phyloP scores from a whole-genome alignment of 2,113 vertebrate species.

The Merops nubicus region DNA sequence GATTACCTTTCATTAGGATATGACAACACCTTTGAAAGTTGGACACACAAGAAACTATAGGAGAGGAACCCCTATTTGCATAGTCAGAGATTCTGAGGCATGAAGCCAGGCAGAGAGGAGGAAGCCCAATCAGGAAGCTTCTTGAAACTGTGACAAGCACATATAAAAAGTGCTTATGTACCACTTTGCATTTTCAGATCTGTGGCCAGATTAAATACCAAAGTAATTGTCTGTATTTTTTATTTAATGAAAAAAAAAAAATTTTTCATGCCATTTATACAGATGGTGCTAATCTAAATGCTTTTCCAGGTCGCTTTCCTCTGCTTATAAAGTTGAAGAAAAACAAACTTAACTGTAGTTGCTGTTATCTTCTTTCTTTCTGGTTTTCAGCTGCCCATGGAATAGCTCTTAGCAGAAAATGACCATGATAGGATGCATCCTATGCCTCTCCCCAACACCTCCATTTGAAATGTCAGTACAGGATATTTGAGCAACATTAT shows the following conservation, averaged over 20 bases:
- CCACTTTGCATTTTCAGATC: not conserved
- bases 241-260: not conserved
- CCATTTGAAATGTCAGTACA: not conserved
- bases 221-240: not conserved
- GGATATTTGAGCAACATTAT: not conserved
- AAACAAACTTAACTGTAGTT: not conserved
- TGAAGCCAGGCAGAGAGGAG: not conserved
- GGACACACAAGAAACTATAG: not conserved
- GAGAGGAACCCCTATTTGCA: not conserved
- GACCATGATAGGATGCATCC: accelerated
- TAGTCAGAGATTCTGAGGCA: not conserved
- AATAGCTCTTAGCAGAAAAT: not conserved
- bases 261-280: not conserved
- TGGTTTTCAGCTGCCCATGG: not conserved
- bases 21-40: not conserved
- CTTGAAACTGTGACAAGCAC: not conserved
- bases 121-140: not conserved
- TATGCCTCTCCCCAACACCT: not conserved
- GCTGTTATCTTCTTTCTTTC: not conserved
- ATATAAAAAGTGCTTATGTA: not conserved
- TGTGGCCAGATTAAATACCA: not conserved
- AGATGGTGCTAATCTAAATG: not conserved
- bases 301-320: not conserved
- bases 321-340: not conserved
- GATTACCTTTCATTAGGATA: not conserved